Conservation (phyloP, 2,113 vertebrate species). For the Diadophis punctatus region DNA sequence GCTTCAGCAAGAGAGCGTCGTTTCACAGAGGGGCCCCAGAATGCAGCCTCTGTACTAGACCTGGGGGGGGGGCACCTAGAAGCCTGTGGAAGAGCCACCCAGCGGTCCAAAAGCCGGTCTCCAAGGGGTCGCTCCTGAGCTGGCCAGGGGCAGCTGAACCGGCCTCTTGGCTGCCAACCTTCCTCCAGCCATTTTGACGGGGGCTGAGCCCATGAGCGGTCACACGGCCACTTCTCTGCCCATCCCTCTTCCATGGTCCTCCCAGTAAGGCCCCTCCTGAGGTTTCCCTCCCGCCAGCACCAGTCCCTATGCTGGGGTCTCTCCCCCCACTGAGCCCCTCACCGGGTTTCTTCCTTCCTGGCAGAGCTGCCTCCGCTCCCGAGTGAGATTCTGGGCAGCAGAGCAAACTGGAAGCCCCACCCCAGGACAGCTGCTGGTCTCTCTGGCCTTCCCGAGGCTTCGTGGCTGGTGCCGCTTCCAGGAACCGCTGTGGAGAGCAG, state of each 20-base stretch:
- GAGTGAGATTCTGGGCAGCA: neutral
- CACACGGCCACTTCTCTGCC: neutral
- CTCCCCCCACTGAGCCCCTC: too few relatives aligned
- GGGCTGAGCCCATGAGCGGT: neutral
- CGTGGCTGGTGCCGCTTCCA: neutral
- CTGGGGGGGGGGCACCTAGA: neutral
- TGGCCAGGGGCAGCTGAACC: neutral
- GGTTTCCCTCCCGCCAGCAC: too few relatives aligned
- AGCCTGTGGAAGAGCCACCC: neutral
- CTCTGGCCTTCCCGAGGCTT: neutral
- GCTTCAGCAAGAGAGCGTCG: neutral
- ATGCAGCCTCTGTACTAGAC: rapidly evolving
- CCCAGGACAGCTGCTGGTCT: neutral
- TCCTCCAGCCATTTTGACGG: neutral
- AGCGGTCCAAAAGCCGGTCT: neutral
- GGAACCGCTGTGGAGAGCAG: neutral
- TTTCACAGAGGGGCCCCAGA: neutral
- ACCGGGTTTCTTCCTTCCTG: neutral
- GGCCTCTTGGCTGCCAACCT: neutral
- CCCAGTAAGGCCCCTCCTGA: neutral
- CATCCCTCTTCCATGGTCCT: neutral
- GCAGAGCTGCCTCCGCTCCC: neutral
- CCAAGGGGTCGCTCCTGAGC: neutral
- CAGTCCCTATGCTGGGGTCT: too few relatives aligned
- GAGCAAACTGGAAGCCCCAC: neutral